Evolutionary conservation across 2,888 invertebrate genomes (phyloP), one percentile per base, ranked within the genome.

Genomic region (Dryomyza anilis): DNA sequence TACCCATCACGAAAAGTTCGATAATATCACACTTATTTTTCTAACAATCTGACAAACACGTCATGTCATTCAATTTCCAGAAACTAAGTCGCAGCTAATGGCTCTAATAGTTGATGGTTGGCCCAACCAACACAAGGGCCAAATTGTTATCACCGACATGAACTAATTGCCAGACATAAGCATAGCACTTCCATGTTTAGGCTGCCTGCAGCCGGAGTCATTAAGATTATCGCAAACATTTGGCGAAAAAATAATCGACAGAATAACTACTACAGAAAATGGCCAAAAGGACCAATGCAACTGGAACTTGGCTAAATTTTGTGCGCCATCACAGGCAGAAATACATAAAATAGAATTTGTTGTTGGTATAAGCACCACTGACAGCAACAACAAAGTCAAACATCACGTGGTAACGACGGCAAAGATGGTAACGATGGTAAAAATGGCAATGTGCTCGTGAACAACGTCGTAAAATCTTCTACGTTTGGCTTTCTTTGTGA

Each of bases 1-100:
- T n/a, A n/a, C n/a, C n/a, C n/a, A n/a, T n/a, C n/a, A n/a, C n/a
- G n/a, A n/a, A n/a, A n/a, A n/a, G n/a, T n/a, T n/a, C n/a, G n/a
- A n/a, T n/a, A n/a, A n/a, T n/a, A n/a, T n/a, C n/a, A n/a, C n/a
- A n/a, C n/a, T n/a, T n/a, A n/a, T n/a, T n/a, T n/a, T n/a, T n/a
- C n/a, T n/a, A n/a, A n/a, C n/a, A n/a, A n/a, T n/a, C n/a, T n/a
- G n/a, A n/a, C n/a, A n/a, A n/a, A n/a, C n/a, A n/a, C n/a, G n/a
- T n/a, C n/a, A n/a, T n/a, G n/a, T n/a, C n/a, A n/a, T n/a, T n/a
- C n/a, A n/a, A n/a, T n/a, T n/a, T n/a, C n/a, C 3, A 3, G 3
- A 12, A 12, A 39, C 55, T 55, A 58, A 45, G 16, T 27, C 45
- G n/a, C 45, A 46, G 58, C 58, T 58, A 58, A 58, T 58, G 58